These are phyloP conservation scores for Amphilophus citrinellus DNA, from an alignment of 2,113 vertebrate species.

Conservation along the genomic window DNA sequence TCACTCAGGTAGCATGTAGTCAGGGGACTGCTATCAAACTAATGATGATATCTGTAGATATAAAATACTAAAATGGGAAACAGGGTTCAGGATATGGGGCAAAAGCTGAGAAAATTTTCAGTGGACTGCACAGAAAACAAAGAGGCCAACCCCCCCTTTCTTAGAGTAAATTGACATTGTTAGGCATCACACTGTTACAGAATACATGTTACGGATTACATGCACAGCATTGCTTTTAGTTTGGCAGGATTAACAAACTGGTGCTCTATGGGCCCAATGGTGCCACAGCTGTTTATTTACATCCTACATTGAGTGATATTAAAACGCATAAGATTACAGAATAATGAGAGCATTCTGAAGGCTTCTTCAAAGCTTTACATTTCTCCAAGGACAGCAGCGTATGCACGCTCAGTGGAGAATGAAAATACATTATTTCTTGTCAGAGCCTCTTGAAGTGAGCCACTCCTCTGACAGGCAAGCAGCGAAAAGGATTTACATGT, in stretches of 20 bases:
- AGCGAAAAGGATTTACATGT: neutral
- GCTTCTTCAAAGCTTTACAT: constrained; percentile 41
- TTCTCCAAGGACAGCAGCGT: constrained; percentile 42
- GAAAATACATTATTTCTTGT: constrained; percentile 47
- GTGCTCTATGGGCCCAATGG: neutral
- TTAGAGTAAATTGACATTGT: neutral
- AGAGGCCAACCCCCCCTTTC: neutral
- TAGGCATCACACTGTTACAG: neutral
- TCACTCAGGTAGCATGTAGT: neutral
- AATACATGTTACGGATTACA: neutral
- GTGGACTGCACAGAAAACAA: constrained; percentile 4
- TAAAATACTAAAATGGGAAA: constrained; percentile 33
- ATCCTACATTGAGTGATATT: neutral
- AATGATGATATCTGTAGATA: neutral
- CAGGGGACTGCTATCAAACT: neutral
- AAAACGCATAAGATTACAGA: constrained; percentile 48
- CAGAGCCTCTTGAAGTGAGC: constrained; percentile 28
- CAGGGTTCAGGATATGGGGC: constrained; percentile 21
- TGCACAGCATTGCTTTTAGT: neutral
- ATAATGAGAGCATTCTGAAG: constrained; percentile 20
- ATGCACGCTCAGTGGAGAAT: constrained; percentile 19
- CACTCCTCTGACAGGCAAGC: constrained; percentile 3
- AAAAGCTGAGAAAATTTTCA: constrained; percentile 28
- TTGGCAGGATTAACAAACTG: neutral
- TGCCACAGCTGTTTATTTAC: constrained; percentile 35